phyloP scores from a whole-genome alignment of 1,140 invertebrate species.

The Apis cerana region DNA sequence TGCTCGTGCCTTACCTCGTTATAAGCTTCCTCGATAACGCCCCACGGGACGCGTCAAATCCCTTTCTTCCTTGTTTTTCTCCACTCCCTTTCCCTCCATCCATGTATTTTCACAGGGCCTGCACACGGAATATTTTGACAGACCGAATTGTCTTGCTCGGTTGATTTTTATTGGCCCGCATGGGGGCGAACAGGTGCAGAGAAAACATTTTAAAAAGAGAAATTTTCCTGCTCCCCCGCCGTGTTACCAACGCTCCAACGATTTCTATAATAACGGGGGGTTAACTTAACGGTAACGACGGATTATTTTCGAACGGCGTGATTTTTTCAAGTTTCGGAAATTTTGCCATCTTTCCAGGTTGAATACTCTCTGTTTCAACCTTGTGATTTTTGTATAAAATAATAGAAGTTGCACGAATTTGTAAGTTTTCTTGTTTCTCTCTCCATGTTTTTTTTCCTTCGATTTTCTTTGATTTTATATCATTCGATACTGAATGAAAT shows the following conservation, averaged over 20 bases:
- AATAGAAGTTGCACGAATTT: too few species aligned
- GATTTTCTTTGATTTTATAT: too few species aligned
- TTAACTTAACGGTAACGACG: too few species aligned
- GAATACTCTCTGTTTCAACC: too few species aligned
- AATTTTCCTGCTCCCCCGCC: background rate
- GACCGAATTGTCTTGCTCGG: background rate
- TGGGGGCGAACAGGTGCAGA: background rate
- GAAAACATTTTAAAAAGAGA: constrained; percentile 24
- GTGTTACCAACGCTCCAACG: background rate
- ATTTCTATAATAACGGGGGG: constrained; percentile 7
- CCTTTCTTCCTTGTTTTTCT: background rate
- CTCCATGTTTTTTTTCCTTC: too few species aligned
- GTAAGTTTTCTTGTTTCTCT: too few species aligned
- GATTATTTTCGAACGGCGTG: too few species aligned
- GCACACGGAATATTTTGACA: constrained; percentile 41
- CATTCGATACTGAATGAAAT: too few species aligned
- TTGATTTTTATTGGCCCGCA: constrained; percentile 22
- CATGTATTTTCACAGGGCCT: background rate
- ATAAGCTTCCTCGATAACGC: constrained; percentile 51
- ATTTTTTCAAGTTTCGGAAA: too few species aligned
- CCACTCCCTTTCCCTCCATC: background rate
- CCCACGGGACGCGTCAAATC: constrained; percentile 32
- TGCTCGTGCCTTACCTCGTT: constrained; percentile 50
- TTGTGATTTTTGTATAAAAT: too few species aligned
- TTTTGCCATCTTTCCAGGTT: too few species aligned